Evolutionary conservation across 2,797 vertebrate species (phyloP).

Genomic region (Schizopygopsis malacanthus): DNA sequence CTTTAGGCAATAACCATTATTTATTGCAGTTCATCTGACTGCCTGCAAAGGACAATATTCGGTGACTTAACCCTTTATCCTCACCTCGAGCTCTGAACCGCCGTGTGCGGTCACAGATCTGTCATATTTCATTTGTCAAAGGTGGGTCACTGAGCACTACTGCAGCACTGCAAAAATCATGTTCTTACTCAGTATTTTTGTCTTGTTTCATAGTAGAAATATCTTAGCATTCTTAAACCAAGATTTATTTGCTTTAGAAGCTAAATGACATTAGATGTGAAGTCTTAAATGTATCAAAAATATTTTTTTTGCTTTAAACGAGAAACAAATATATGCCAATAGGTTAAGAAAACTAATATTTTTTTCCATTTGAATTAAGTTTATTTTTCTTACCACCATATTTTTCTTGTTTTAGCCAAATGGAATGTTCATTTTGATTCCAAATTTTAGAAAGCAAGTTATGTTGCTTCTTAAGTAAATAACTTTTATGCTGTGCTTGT

Average conservation of each 20-base stretch:
- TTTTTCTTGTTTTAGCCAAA: background rate
- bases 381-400: background rate
- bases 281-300: too few species aligned
- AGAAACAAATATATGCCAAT: too few species aligned
- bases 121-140: conserved; percentile 49
- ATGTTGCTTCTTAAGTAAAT: background rate
- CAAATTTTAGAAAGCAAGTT: background rate
- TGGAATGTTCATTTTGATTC: background rate
- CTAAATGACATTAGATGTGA: background rate
- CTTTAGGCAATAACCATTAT: conserved; percentile 71
- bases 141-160: background rate
- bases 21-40: conserved; percentile 62
- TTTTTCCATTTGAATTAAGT: background rate
- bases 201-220: background rate
- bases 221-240: background rate
- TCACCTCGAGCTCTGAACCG: conserved; percentile 17
- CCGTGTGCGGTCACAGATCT: background rate
- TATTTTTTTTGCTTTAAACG: too few species aligned
- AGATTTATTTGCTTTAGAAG: background rate
- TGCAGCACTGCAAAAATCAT: background rate
- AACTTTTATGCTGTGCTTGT: background rate
- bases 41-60: conserved; percentile 16
- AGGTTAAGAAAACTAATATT: background rate
- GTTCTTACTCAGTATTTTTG: background rate
- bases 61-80: conserved; percentile 61